Evolutionary conservation across 2,113 vertebrate genomes (phyloP).

Genomic region (Megaceryle maxima): DNA sequence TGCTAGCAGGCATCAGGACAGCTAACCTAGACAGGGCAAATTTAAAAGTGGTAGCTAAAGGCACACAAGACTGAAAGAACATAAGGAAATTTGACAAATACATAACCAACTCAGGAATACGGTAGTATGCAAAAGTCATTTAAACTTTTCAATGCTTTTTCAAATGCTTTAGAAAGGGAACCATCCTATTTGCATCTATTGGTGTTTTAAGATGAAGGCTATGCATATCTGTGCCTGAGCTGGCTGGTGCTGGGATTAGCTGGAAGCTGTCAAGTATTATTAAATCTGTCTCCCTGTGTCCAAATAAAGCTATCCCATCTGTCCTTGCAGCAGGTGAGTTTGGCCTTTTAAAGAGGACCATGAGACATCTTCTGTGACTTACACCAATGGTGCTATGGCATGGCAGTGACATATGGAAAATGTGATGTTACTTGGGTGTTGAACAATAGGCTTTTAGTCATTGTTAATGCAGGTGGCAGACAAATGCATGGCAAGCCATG

Average conservation of each 20-base stretch:
- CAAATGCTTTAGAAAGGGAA: neutral
- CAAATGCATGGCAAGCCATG: neutral
- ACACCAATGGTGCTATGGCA: neutral
- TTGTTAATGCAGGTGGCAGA: neutral
- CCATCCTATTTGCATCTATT: neutral
- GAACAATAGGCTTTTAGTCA: neutral
- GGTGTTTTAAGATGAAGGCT: neutral
- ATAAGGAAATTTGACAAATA: neutral
- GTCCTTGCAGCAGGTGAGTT: neutral
- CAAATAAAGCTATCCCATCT: neutral
- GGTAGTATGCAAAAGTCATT: neutral
- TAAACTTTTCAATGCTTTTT: neutral
- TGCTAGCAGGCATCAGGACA: neutral
- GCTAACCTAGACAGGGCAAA: neutral
- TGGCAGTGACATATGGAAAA: neutral
- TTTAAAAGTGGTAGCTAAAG: neutral
- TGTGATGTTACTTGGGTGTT: accelerated
- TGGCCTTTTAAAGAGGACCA: neutral
- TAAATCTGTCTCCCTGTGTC: neutral
- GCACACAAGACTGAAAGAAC: neutral
- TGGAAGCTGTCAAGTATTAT: neutral
- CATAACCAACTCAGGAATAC: neutral
- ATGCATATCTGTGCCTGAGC: neutral
- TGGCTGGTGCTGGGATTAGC: neutral
- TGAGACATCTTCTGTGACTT: neutral